Percentiles rank a stretch among this genome's conserved stretches.
Evolutionary conservation across 2,797 vertebrate species (phyloP).

Genomic region (Leptoclinus maculatus): DNA sequence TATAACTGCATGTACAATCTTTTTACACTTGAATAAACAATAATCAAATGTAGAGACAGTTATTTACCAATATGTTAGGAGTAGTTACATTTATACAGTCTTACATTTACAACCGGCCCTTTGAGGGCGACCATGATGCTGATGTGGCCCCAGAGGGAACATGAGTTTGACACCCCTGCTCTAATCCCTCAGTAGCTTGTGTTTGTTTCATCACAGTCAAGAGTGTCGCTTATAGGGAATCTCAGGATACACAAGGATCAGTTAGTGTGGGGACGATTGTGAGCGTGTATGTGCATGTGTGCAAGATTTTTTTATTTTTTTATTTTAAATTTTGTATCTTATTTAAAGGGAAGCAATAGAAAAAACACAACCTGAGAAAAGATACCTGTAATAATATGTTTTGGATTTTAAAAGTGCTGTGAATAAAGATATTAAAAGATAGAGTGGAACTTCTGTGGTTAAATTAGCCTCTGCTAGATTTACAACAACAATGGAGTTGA

Average conservation of each 20-base stretch:
- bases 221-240: conserved; percentile 56
- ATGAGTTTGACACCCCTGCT: too few species aligned
- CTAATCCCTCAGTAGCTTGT: conserved; percentile 19
- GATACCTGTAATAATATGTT: background rate
- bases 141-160: too few species aligned
- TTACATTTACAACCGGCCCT: too few species aligned
- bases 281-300: conserved; percentile 29
- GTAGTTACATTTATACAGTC: too few species aligned
- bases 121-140: too few species aligned
- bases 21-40: too few species aligned
- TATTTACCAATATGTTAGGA: too few species aligned
- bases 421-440: background rate
- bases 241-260: conserved; percentile 58
- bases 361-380: background rate
- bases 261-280: conserved; percentile 27
- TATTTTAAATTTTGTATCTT: background rate
- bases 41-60: too few species aligned
- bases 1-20: too few species aligned
- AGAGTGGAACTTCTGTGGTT: background rate
- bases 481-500: background rate
- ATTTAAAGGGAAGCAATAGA: background rate
- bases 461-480: background rate
- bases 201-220: conserved; percentile 57
- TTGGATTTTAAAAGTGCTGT: background rate
- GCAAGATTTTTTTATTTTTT: background rate